Evolutionary conservation across 2,797 vertebrate species (phyloP), one percentile per base, ranked within the genome.

Genomic region (Odontamblyopus lacepedii): DNA sequence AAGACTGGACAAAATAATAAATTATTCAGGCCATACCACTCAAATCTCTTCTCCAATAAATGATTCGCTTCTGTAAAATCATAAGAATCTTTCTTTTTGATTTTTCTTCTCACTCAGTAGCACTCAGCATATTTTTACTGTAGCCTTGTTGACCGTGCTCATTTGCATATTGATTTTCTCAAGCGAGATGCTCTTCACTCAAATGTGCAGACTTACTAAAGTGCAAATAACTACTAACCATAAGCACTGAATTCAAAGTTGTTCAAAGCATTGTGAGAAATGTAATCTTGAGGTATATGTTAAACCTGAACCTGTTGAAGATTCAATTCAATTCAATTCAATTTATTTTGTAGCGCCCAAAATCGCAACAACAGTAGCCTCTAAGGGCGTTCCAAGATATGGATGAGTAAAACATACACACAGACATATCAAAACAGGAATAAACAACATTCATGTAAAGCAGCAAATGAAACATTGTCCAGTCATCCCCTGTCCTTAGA

Each of bases 11-110:
- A 67, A 32, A 67, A 50, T 30, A 23, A 23, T 67, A 32, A 53
- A 67, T 67, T 67, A 67, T 67, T 67, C 65, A 67, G 26, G 16
- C 12, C 29, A 16, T 67, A 44, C 38, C 23, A 30, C 64, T 50
- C 11, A 16, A 65, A 48, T 48, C 41, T 50, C 44, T 50, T 50
- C 26, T 18, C 6, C 41, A 18, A 50, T 35, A 65, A 66, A 66
- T 16, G 13, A 51, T 50, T 15, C 11, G 63, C 23, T 66, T 66
- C 15, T 50, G 26, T 29, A 48, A 15, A 48, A 19, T 35, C 29
- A 59, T n/a, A 41, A 38, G n/a, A 41, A 23, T 44, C 13, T 38
- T 62, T 35, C 30, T 4, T 35, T 38, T 63, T 63, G 26, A 60
- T 63, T 63, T 38, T 63, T 18, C 27, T 30, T 48, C 1, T 48